These are phyloP conservation scores for Hipparchia sbordonii DNA, from an alignment of 2,888 invertebrate species.

Conservation along the genomic window DNA sequence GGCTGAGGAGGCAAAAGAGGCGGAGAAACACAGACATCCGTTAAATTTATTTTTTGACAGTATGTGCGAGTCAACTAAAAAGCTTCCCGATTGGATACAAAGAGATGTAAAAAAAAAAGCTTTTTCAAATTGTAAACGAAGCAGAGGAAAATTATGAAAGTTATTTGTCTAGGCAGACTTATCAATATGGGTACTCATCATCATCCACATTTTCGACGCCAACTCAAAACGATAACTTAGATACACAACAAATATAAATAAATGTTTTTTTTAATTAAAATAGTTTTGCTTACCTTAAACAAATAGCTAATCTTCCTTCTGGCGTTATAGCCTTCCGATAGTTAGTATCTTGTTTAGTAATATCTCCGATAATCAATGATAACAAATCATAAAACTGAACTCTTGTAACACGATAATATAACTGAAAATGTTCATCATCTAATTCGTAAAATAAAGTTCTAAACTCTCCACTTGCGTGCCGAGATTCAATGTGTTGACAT, in stretches of 20 bases:
- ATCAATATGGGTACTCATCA: slow-evolving; percentile 39
- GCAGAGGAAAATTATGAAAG: slow-evolving; percentile 39
- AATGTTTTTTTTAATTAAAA: slow-evolving; percentile 1
- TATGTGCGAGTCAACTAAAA: slow-evolving; percentile 44
- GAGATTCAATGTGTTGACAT: slow-evolving; percentile 34
- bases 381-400: slow-evolving; percentile 31
- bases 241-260: not conserved
- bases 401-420: slow-evolving; percentile 37
- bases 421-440: slow-evolving; percentile 35
- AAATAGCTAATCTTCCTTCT: not conserved
- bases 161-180: slow-evolving; percentile 40
- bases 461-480: slow-evolving; percentile 28
- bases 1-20: slow-evolving; percentile 39
- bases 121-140: slow-evolving; percentile 37
- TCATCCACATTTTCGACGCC: slow-evolving; percentile 27
- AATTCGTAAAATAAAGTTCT: not conserved
- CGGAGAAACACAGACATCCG: slow-evolving; percentile 38
- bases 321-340: slow-evolving; percentile 1
- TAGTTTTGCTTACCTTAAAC: slow-evolving; percentile 6
- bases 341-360: slow-evolving; percentile 1
- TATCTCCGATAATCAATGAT: not conserved
- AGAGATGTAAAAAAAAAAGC: slow-evolving; percentile 39
- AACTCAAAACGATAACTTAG: slow-evolving; percentile 26
- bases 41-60: slow-evolving; percentile 46
- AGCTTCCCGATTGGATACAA: slow-evolving; percentile 41